Conservation (phyloP, 2,797 vertebrate species). For the Pteropus rufus region DNA sequence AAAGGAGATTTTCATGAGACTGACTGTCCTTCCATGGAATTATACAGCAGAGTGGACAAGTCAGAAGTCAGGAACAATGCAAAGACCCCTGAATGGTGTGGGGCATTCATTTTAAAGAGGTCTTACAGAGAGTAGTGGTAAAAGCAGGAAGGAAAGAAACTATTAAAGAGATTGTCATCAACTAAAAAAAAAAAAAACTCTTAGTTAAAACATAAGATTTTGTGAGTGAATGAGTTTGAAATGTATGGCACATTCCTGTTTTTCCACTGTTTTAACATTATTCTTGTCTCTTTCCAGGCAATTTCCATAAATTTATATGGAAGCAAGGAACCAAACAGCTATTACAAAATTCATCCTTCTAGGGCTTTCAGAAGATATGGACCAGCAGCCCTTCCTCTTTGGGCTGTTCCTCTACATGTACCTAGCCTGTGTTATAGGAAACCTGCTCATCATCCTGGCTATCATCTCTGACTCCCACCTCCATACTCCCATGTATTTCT, state of each 20-base stretch:
- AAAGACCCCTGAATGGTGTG: not conserved
- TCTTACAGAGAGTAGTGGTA: not conserved
- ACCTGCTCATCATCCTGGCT: constrained; percentile 34
- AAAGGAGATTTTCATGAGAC: not conserved
- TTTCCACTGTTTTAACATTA: not conserved
- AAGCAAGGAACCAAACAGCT: constrained; percentile 26
- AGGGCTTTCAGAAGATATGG: not conserved
- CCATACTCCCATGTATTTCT: constrained; percentile 56
- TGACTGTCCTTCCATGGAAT: not conserved
- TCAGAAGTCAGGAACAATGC: not conserved
- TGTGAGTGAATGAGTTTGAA: not conserved
- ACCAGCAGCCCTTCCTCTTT: constrained; percentile 16
- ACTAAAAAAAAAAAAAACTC: not conserved
- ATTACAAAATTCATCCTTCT: constrained; percentile 46
- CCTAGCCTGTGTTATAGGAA: constrained; percentile 10
- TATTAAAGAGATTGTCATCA: not conserved
- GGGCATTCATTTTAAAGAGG: not conserved
- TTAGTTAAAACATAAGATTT: not conserved
- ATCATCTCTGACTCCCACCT: constrained; percentile 14
- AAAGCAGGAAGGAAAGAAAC: not conserved
- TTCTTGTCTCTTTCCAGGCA: constrained; percentile 4
- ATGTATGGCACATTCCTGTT: not conserved
- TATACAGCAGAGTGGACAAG: not conserved
- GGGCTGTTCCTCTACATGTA: constrained; percentile 48
- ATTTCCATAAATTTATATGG: not conserved